Percentiles rank a stretch among this genome's conserved stretches.
phyloP scores from a whole-genome alignment of 2,888 invertebrate genomes.

The Oxycera nigricornis region DNA sequence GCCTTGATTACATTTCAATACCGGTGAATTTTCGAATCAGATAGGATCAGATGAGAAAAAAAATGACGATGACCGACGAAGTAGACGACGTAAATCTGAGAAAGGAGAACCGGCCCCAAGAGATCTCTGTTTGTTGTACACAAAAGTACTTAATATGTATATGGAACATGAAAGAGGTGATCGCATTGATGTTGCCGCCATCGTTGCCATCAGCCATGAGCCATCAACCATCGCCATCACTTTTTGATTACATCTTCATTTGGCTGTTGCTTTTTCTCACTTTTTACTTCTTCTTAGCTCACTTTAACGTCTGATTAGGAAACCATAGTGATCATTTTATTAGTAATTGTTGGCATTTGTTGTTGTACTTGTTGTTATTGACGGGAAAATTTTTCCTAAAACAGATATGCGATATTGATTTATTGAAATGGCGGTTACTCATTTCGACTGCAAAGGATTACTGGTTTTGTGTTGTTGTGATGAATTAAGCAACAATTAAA shows the following conservation, averaged over 20 bases:
- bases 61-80: constrained; percentile 3
- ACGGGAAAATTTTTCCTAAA: background rate
- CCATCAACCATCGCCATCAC: too few relatives aligned
- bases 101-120: constrained; percentile 23
- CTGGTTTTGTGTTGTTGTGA: background rate
- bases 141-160: constrained; percentile 35
- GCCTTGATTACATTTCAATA: constrained; percentile 38
- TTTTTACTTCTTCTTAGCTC: background rate
- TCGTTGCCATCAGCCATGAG: too few relatives aligned
- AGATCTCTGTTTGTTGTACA: constrained; percentile 14
- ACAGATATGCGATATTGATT: constrained; percentile 15
- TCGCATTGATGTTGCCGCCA: constrained; percentile 28
- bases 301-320: constrained; percentile 27
- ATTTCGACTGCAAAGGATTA: background rate
- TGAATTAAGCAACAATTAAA: too few relatives aligned
- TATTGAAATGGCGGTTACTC: constrained; percentile 1
- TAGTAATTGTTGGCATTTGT: constrained; percentile 27
- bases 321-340: constrained; percentile 30
- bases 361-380: background rate
- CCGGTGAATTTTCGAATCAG: constrained; percentile 25
- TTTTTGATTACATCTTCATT: constrained; percentile 34
- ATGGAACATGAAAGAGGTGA: constrained; percentile 34
- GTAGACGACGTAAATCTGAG: constrained; percentile 4
- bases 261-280: constrained; percentile 2
- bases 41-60: constrained; percentile 11